These are phyloP conservation scores for Mastacembelus armatus DNA, from an alignment of 2,797 vertebrate genomes.

Conservation along the genomic window DNA sequence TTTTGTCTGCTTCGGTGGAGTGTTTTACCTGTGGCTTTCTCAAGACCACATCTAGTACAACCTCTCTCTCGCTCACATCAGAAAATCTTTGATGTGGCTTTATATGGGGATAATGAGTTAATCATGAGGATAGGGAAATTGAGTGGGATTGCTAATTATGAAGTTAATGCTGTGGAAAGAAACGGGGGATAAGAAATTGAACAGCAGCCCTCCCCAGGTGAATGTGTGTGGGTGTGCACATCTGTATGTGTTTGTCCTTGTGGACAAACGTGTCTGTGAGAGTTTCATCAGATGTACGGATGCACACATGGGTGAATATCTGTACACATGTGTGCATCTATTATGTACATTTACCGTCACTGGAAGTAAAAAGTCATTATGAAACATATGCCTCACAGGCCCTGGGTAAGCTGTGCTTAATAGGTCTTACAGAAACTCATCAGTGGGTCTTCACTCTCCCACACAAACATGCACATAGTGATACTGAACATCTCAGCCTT, in stretches of 20 bases:
- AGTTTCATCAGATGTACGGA: background rate
- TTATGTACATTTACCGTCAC: slow-evolving; percentile 46
- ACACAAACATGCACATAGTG: slow-evolving; percentile 35
- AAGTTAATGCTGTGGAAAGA: slow-evolving; percentile 66
- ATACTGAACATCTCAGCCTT: slow-evolving; percentile 33
- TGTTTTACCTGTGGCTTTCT: slow-evolving; percentile 31
- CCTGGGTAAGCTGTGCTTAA: slow-evolving; percentile 50
- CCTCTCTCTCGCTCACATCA: slow-evolving; percentile 43
- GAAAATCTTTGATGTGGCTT: slow-evolving; percentile 41
- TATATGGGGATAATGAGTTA: slow-evolving; percentile 65
- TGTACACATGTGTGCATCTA: slow-evolving; percentile 9
- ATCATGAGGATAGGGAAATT: slow-evolving; percentile 59
- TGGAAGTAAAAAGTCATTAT: slow-evolving; percentile 52
- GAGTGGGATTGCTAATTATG: slow-evolving; percentile 67
- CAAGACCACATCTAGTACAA: slow-evolving; percentile 32
- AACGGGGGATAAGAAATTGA: slow-evolving; percentile 50
- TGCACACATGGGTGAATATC: slow-evolving; percentile 3
- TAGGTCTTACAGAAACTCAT: slow-evolving; percentile 65
- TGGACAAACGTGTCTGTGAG: background rate
- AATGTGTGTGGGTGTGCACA: slow-evolving; percentile 20
- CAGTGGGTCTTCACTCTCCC: slow-evolving; percentile 51
- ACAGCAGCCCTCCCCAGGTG: slow-evolving; percentile 50
- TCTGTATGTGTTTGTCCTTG: slow-evolving; percentile 15
- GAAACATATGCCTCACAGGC: slow-evolving; percentile 58
- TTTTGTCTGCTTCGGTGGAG: slow-evolving; percentile 5